Percentiles rank a stretch among this genome's conserved stretches.
Conservation (phyloP, 2,888 invertebrate species). For the Gortyna flavago region DNA sequence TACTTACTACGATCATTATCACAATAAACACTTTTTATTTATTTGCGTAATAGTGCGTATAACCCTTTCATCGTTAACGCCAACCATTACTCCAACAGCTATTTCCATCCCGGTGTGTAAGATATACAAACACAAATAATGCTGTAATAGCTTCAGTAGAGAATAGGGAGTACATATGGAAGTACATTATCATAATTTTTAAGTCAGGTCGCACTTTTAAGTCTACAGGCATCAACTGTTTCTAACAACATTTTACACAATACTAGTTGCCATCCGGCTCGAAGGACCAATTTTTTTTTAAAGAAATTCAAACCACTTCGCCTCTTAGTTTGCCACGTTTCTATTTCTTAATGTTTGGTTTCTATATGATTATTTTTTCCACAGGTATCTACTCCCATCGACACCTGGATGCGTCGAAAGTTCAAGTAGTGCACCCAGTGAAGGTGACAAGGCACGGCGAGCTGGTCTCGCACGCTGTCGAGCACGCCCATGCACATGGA, state of each 20-base stretch:
- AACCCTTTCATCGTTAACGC: constrained; percentile 60
- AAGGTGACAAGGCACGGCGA: constrained; percentile 90
- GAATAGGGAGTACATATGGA: not conserved
- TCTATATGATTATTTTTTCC: not conserved
- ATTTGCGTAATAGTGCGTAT: constrained; percentile 46
- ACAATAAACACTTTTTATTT: constrained; percentile 55
- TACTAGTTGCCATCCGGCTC: not conserved
- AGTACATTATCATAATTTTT: constrained; percentile 18
- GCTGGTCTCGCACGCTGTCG: constrained; percentile 89
- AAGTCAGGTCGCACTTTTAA: not conserved
- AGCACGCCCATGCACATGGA: constrained; percentile 88
- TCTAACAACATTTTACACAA: not conserved
- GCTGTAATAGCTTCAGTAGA: constrained; percentile 22
- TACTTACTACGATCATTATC: constrained; percentile 38
- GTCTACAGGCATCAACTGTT: not conserved
- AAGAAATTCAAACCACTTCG: not conserved
- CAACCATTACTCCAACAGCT: constrained; percentile 46
- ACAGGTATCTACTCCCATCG: constrained; percentile 88
- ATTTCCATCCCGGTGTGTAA: constrained; percentile 52
- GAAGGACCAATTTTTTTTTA: constrained; percentile 7
- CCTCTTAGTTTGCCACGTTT: not conserved
- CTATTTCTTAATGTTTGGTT: not conserved
- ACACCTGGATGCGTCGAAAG: constrained; percentile 87
- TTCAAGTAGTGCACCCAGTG: constrained; percentile 91
- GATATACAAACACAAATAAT: constrained; percentile 51